Evolutionary conservation across 2,888 invertebrate genomes (phyloP).

Genomic region (Lamproptera curius): DNA sequence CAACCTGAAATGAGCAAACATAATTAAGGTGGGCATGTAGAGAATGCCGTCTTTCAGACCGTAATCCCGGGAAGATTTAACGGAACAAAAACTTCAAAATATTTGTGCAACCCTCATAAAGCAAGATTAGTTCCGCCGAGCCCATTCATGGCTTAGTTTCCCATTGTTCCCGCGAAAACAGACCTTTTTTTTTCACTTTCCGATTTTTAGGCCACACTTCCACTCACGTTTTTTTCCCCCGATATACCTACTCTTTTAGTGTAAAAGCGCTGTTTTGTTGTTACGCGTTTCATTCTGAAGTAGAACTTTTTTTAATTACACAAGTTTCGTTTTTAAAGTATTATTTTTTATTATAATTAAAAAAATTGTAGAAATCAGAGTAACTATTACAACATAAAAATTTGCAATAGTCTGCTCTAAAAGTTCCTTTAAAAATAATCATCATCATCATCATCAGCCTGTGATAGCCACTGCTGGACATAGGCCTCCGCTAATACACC

Average conservation of each 20-base stretch:
- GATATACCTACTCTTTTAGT: background rate
- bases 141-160: slow-evolving; percentile 18
- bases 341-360: background rate
- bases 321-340: background rate
- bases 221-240: slow-evolving; percentile 6
- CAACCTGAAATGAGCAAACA: no score
- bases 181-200: slow-evolving; percentile 11
- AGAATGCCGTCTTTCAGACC: background rate
- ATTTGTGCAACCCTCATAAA: slow-evolving; percentile 20
- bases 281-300: slow-evolving; percentile 1
- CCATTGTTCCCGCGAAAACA: slow-evolving; percentile 16
- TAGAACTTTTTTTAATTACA: background rate
- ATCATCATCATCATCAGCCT: no score
- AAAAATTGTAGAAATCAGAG: no score
- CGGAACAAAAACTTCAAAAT: slow-evolving; percentile 9
- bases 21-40: background rate
- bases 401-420: no score
- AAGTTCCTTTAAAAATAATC: no score
- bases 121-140: slow-evolving; percentile 16
- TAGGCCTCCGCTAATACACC: no score
- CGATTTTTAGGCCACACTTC: slow-evolving; percentile 14
- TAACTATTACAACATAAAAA: no score
- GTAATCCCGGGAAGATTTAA: background rate
- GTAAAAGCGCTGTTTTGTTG: background rate
- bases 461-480: no score